Percentiles rank a stretch among this genome's conserved stretches.
Evolutionary conservation across 2,797 vertebrate genomes (phyloP).

Genomic region (Sardinella longiceps): DNA sequence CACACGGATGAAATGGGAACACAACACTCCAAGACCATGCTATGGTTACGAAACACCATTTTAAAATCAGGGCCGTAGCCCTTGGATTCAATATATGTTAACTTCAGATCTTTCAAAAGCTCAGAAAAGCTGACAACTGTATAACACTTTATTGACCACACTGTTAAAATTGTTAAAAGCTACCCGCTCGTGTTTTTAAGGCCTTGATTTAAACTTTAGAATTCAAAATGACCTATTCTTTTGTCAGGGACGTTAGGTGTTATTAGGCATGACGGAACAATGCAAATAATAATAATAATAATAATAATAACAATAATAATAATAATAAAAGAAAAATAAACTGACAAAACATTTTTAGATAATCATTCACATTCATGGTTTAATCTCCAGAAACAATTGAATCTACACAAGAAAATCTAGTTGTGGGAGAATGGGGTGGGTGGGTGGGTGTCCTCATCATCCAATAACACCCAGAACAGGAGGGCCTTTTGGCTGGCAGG

Average conservation of each 20-base stretch:
- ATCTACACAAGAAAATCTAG: slow-evolving; percentile 19
- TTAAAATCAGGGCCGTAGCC: slow-evolving; percentile 8
- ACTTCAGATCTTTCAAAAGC: slow-evolving; percentile 8
- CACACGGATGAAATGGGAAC: slow-evolving; percentile 39
- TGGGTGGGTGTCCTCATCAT: background rate
- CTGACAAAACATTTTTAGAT: slow-evolving; percentile 15
- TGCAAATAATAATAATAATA: background rate
- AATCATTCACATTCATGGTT: slow-evolving; percentile 23
- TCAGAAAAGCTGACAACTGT: slow-evolving; percentile 1
- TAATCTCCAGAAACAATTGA: slow-evolving; percentile 17
- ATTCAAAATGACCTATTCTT: slow-evolving; percentile 2
- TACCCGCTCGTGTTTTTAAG: background rate
- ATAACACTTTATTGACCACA: slow-evolving; percentile 9
- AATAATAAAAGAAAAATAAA: slow-evolving; percentile 7
- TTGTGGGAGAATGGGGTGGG: background rate
- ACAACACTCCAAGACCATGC: slow-evolving; percentile 47
- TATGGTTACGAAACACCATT: slow-evolving; percentile 55
- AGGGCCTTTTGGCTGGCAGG: slow-evolving; percentile 12
- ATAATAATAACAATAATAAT: background rate
- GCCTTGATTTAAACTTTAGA: background rate
- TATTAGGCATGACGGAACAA: slow-evolving; percentile 20
- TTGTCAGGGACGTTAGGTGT: slow-evolving; percentile 19
- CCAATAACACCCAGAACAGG: slow-evolving; percentile 5
- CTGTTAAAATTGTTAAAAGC: slow-evolving; percentile 13
- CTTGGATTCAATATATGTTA: background rate